Conservation (phyloP, 2,888 invertebrate genomes). For the Lasioglossum malachurum region DNA sequence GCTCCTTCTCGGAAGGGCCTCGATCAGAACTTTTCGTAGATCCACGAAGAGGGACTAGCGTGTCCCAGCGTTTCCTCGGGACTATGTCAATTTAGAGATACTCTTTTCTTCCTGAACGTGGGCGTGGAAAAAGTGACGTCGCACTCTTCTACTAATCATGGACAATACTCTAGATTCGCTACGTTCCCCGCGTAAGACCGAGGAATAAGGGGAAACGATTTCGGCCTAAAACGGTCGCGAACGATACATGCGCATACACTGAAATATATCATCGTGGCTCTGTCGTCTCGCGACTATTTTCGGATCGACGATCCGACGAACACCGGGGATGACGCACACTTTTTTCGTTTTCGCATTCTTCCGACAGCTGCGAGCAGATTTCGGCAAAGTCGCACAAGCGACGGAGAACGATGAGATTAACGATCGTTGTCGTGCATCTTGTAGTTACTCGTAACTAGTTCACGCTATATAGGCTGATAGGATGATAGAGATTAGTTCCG, state of each 20-base stretch:
- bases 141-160: constrained; percentile 44
- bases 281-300: not conserved
- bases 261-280: not conserved
- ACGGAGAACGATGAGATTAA: constrained; percentile 46
- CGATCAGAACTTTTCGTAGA: not conserved
- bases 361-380: constrained; percentile 9
- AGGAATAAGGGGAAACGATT: not conserved
- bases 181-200: constrained; percentile 5
- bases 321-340: not conserved
- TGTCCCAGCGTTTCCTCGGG: not conserved
- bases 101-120: not conserved
- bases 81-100: not conserved
- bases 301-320: constrained; percentile 7
- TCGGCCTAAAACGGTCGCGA: constrained; percentile 12
- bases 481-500: constrained; percentile 50
- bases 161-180: constrained; percentile 55
- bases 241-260: not conserved
- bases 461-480: constrained; percentile 54
- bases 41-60: not conserved
- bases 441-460: constrained; percentile 54
- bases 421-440: constrained; percentile 55
- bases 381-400: constrained; percentile 19
- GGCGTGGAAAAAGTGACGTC: no score
- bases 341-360: not conserved
- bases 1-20: not conserved